Evolutionary conservation across 2,888 invertebrate species (phyloP).

Genomic region (Meloe dianella): DNA sequence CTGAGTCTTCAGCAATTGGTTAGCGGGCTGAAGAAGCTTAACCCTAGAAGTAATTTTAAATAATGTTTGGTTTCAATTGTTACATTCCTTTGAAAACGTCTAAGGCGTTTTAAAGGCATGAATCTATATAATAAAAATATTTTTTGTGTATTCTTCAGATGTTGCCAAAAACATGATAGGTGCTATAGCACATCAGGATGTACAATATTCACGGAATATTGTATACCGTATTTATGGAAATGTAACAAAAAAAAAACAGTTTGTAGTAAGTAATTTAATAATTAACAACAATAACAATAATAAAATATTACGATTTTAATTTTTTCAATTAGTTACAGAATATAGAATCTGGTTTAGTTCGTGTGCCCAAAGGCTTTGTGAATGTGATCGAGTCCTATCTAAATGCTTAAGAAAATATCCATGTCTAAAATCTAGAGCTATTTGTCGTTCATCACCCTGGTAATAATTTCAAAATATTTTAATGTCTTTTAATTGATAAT

Average conservation of each 20-base stretch:
- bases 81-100: too few relatives aligned
- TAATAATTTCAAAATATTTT: constrained; percentile 77
- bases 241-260: constrained; percentile 79
- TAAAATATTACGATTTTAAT: background rate
- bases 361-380: constrained; percentile 80
- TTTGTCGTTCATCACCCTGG: constrained; percentile 77
- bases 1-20: too few relatives aligned
- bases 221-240: constrained; percentile 88
- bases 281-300: background rate
- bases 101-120: too few relatives aligned
- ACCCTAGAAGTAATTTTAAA: too few relatives aligned
- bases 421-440: constrained; percentile 74
- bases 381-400: constrained; percentile 81
- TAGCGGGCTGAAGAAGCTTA: too few relatives aligned
- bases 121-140: too few relatives aligned
- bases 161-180: constrained; percentile 85
- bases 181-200: constrained; percentile 84
- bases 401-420: constrained; percentile 78
- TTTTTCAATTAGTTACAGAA: constrained; percentile 60
- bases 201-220: constrained; percentile 80
- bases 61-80: too few relatives aligned
- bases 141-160: constrained; percentile 62
- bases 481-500: constrained; percentile 60
- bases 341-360: constrained; percentile 67
- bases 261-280: constrained; percentile 71